phyloP scores from a whole-genome alignment of 2,797 vertebrate genomes.

The Amphiprion clarkii region DNA sequence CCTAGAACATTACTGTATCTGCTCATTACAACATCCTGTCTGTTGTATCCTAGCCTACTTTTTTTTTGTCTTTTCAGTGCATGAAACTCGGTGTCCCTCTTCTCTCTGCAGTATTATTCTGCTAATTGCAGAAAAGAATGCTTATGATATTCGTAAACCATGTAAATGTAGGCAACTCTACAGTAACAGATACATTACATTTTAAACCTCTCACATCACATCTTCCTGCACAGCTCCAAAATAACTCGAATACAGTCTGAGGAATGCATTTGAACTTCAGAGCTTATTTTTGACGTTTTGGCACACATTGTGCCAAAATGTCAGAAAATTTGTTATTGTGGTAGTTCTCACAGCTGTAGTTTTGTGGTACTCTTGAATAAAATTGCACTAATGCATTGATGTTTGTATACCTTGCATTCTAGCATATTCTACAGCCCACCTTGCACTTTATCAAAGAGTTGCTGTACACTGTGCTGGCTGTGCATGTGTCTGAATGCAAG shows the following conservation, averaged over 20 bases:
- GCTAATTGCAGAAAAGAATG: conserved; percentile 1
- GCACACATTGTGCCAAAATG: no score
- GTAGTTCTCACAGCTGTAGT: background rate
- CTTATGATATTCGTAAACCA: background rate
- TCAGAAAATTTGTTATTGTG: background rate
- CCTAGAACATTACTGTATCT: conserved; percentile 30
- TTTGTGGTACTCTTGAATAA: background rate
- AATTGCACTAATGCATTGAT: background rate
- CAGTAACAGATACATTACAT: no score
- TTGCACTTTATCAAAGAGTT: background rate
- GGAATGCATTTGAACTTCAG: no score
- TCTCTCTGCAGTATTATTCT: conserved; percentile 1
- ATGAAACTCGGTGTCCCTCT: background rate
- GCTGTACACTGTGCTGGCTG: background rate
- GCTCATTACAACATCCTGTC: conserved; percentile 34
- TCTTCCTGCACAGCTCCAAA: background rate
- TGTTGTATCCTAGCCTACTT: conserved; percentile 31
- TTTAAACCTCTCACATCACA: no score
- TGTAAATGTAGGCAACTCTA: background rate
- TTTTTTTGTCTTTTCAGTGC: conserved; percentile 17
- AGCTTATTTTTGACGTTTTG: no score
- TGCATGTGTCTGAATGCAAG: no score
- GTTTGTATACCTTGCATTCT: background rate
- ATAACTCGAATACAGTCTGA: no score
- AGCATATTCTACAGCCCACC: background rate